These are phyloP conservation scores for Amphiprion clarkii DNA, from an alignment of 2,797 vertebrate species.

Conservation along the genomic window DNA sequence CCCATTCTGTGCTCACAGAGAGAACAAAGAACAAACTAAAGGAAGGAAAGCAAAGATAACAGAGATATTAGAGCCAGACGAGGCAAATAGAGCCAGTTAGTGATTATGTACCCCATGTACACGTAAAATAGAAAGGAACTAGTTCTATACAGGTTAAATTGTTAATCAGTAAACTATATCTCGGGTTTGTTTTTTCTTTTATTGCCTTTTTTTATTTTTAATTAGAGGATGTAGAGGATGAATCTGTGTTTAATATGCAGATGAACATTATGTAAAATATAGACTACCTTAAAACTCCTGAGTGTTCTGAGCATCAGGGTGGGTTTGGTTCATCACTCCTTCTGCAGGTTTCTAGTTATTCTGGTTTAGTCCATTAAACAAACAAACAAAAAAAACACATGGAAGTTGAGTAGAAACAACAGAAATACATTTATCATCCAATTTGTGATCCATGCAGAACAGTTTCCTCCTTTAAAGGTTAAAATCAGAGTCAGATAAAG, in stretches of 20 bases:
- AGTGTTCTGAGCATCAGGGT: neutral
- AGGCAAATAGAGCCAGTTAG: slow-evolving; percentile 20
- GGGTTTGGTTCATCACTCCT: neutral
- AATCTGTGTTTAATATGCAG: too few species aligned
- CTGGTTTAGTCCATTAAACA: too few species aligned
- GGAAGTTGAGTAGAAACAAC: neutral
- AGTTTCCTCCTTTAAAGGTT: neutral
- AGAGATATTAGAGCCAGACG: slow-evolving; percentile 37
- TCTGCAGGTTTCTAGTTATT: neutral
- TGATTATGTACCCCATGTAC: slow-evolving; percentile 3
- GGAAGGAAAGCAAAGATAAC: slow-evolving; percentile 34
- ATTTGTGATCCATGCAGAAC: neutral
- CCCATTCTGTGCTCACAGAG: neutral
- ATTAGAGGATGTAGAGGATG: too few species aligned
- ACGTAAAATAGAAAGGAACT: slow-evolving; percentile 35
- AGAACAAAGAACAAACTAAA: slow-evolving; percentile 17
- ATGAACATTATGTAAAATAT: too few species aligned
- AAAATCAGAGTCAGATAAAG: slow-evolving; percentile 20
- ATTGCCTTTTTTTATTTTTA: too few species aligned
- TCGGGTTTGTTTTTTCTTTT: slow-evolving; percentile 8
- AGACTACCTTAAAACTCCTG: neutral
- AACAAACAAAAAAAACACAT: neutral
- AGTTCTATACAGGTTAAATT: slow-evolving; percentile 9
- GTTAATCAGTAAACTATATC: slow-evolving; percentile 4
- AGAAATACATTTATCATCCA: neutral